A percentile compares a stretch with the other conserved stretches of the same genome.
Evolutionary conservation across 92 coral and sea anemone species (phyloP).

Genomic region (Blastomussa wellsi): DNA sequence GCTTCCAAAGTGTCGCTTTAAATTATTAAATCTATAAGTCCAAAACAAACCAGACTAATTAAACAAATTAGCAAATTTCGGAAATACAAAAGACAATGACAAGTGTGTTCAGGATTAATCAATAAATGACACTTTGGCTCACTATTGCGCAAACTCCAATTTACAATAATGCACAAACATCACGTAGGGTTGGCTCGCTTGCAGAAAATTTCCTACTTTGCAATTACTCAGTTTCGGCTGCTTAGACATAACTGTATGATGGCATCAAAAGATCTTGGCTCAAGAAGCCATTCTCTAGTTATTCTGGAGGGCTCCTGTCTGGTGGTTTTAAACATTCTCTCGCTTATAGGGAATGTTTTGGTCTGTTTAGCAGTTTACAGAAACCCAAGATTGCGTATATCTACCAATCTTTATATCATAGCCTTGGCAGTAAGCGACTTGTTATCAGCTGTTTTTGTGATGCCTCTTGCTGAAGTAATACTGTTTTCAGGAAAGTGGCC

Average conservation of each 20-base stretch:
- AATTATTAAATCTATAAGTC: too few species aligned
- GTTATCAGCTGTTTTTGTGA: slow-evolving; percentile 33
- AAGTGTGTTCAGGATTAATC: background rate
- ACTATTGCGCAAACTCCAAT: background rate
- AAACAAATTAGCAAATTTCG: background rate
- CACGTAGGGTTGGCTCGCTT: too few species aligned
- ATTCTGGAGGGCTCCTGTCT: slow-evolving; percentile 18
- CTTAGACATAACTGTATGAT: background rate
- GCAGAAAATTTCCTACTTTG: too few species aligned
- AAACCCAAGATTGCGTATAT: slow-evolving; percentile 33
- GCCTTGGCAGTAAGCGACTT: slow-evolving; percentile 39
- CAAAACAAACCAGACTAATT: background rate
- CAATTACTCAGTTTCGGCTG: background rate
- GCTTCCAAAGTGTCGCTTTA: background rate
- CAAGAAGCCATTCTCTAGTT: slow-evolving; percentile 15
- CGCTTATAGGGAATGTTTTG: slow-evolving; percentile 24
- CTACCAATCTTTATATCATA: slow-evolving; percentile 30
- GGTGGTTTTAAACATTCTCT: slow-evolving; percentile 10
- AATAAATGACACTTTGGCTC: background rate
- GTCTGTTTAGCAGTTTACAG: slow-evolving; percentile 33
- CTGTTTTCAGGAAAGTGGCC: slow-evolving; percentile 32
- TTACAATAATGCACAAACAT: background rate
- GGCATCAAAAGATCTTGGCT: slow-evolving; percentile 19
- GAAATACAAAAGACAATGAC: background rate
- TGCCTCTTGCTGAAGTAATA: slow-evolving; percentile 16